A percentile compares a stretch with the other conserved stretches of the same genome.
Evolutionary conservation across 35 echinoderm and acorn worm genomes (phyloP).

Genomic region (Ptychodera flava): DNA sequence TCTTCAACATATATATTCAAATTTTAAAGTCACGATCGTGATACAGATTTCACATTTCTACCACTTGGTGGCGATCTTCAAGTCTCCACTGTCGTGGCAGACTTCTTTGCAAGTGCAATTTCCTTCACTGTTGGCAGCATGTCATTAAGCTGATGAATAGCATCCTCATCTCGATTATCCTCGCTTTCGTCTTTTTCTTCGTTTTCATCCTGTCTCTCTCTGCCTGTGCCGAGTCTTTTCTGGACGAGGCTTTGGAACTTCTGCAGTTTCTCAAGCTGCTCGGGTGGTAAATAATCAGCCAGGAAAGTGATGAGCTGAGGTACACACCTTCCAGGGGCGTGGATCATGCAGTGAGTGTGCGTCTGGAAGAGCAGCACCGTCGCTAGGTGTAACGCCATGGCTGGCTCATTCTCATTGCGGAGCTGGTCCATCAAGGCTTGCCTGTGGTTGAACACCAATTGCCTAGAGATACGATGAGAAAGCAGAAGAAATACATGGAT

Average conservation of each 20-base stretch:
- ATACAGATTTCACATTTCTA: not conserved
- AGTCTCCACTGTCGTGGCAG: not conserved
- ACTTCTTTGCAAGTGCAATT: slow-evolving; percentile 77
- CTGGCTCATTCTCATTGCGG: slow-evolving; percentile 67
- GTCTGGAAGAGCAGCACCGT: slow-evolving; percentile 76
- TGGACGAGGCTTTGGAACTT: slow-evolving; percentile 82
- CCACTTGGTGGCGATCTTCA: not conserved
- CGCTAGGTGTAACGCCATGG: slow-evolving; percentile 79
- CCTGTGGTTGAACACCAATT: slow-evolving; percentile 72
- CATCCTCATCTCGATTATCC: not conserved
- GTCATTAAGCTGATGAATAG: slow-evolving; percentile 29
- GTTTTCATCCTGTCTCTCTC: slow-evolving; percentile 35
- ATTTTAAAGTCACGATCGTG: too few relatives aligned
- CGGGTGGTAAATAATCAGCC: slow-evolving; percentile 27
- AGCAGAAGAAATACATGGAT: too few relatives aligned
- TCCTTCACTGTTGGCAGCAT: slow-evolving; percentile 70
- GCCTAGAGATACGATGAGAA: slow-evolving; percentile 29
- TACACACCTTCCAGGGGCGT: slow-evolving; percentile 87
- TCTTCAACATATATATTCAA: too few relatives aligned
- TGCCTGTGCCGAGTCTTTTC: slow-evolving; percentile 48
- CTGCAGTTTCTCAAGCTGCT: slow-evolving; percentile 47
- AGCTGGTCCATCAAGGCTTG: slow-evolving; percentile 84
- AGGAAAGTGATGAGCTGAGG: slow-evolving; percentile 77
- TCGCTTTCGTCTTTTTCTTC: slow-evolving; percentile 16
- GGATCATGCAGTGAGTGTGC: slow-evolving; percentile 71